phyloP scores from a whole-genome alignment of 2,797 vertebrate genomes.

The Masticophis lateralis region DNA sequence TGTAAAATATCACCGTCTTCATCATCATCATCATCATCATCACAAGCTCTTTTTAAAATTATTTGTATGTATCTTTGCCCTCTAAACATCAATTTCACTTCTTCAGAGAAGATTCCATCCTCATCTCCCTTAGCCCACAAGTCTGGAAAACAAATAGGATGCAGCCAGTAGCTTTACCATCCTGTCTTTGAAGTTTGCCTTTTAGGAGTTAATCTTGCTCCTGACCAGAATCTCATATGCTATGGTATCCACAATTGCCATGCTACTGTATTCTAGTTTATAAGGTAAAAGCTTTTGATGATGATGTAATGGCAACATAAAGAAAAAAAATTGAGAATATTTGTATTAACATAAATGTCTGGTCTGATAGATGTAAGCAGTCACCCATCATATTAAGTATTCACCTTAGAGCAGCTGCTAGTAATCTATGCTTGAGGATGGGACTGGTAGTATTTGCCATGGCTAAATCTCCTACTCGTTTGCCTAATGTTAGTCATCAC shows the following conservation, averaged over 20 bases:
- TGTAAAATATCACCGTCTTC: not conserved
- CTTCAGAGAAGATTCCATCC: not conserved
- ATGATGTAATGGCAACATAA: not conserved
- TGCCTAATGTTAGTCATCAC: not conserved
- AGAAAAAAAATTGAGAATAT: not conserved
- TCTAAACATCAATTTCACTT: not conserved
- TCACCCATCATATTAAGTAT: not conserved
- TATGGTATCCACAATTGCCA: not conserved
- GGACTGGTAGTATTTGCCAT: not conserved
- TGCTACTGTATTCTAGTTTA: not conserved
- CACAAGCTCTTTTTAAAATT: not conserved
- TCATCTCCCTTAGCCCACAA: not conserved
- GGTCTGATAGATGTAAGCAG: not conserved
- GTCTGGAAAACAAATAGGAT: not conserved
- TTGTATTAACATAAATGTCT: not conserved
- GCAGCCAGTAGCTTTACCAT: not conserved
- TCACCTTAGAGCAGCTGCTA: not conserved
- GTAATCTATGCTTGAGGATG: not conserved
- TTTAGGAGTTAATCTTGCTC: not conserved
- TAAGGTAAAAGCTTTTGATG: not conserved
- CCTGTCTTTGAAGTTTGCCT: not conserved
- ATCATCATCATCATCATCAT: not conserved
- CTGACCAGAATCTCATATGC: not conserved
- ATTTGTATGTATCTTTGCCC: not conserved
- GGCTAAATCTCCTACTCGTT: not conserved